Evolutionary conservation across 2,797 vertebrate genomes (phyloP), one percentile per base, ranked within the genome.

Genomic region (Eulemur mongoz): DNA sequence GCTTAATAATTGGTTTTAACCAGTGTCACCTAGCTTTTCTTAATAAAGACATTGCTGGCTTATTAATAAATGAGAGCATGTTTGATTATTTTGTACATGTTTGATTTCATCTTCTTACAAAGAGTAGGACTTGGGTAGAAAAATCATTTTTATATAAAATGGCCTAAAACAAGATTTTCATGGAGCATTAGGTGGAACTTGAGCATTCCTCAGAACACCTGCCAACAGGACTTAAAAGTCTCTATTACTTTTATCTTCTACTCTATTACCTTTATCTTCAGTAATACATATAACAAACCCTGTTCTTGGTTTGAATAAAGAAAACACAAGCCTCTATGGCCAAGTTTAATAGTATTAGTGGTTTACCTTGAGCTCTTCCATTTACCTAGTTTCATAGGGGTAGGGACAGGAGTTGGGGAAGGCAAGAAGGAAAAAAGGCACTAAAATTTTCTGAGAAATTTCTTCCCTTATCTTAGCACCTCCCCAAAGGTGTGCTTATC

Each of bases 141-240:
- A 90, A 94, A 72, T 85, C 7, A 67, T 89, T 93, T 92, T 93
- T 92, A 95, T 12, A n/a, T 57, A 54, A 88, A 96, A 75, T 86
- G 18, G 48, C 40, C 84, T 86, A 70, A 93, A 95, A 54, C 23
- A 73, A 67, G 40, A 82, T 61, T 90, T 86, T 18, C 76, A 69
- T 7, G 63, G 32, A 93, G 23, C 23, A 85, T 67, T 81, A 81
- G 38, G 50, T 79, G 38, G 48, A 96, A 72, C 4, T n/a, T 93
- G 15, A 45, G 94, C 50, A 63, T 79, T 23, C 10, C 30, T 92
- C 18, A 45, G 48, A 89, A 75, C 4, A 78, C 48, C 54, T 81
- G 54, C 25, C 73, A 89, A 81, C 1, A 69, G 52, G 38, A 82
- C 48, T 84, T 79, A 52, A 78, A 96, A 89, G 22, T 59, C 27